phyloP scores from a whole-genome alignment of 2,113 vertebrate species.

The Sceloporus tristichus region DNA sequence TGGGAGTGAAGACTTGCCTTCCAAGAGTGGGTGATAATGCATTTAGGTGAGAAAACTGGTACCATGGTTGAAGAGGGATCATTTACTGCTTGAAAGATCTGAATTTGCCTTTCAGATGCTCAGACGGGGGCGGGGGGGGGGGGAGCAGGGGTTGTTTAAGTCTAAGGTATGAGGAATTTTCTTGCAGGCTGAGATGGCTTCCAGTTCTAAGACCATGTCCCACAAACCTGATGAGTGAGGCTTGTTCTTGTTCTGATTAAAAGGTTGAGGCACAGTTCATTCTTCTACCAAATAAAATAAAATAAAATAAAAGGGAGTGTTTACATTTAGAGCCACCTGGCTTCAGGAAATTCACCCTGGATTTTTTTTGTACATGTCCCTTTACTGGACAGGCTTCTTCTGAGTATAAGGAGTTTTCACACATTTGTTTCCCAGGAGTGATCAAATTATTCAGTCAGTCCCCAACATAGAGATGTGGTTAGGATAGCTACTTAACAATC shows the following conservation, averaged over 20 bases:
- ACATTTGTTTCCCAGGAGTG: neutral
- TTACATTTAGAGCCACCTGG: neutral
- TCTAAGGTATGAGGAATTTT: neutral
- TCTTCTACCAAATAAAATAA: neutral
- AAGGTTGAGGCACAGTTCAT: neutral
- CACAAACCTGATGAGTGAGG: neutral
- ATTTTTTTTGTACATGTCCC: neutral
- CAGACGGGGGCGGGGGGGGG: neutral
- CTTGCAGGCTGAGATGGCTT: neutral
- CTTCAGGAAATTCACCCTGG: neutral
- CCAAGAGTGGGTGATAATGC: neutral
- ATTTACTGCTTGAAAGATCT: neutral
- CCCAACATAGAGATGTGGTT: neutral
- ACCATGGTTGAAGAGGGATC: neutral
- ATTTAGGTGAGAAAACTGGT: slow-evolving; percentile 24
- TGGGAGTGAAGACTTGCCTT: neutral
- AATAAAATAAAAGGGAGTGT: neutral
- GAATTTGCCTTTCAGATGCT: neutral
- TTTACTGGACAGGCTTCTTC: neutral
- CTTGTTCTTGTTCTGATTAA: neutral
- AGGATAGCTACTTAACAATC: too few relatives aligned
- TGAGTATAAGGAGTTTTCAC: neutral
- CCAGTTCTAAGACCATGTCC: neutral
- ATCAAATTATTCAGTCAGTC: neutral
- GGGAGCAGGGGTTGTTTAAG: neutral